Evolutionary conservation across 2,888 invertebrate species (phyloP).

Genomic region (Synanthedon andrenaeformis): DNA sequence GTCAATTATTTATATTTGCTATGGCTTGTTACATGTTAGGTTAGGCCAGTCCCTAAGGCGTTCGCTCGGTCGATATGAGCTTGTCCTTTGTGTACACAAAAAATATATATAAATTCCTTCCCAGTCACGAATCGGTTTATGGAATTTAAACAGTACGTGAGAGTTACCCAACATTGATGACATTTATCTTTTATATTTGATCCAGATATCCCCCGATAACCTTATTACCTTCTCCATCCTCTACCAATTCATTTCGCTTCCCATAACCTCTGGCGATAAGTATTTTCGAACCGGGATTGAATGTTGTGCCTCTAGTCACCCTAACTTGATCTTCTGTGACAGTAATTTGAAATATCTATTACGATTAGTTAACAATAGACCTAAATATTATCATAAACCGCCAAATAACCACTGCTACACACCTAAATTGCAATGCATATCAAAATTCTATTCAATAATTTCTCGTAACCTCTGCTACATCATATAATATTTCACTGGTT

Average conservation of each 20-base stretch:
- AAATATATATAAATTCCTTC: neutral
- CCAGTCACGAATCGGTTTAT: constrained; percentile 12
- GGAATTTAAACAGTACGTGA: neutral
- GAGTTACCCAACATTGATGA: constrained; percentile 1
- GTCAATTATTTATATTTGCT: neutral
- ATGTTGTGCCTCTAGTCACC: constrained; percentile 42
- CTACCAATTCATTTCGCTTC: constrained; percentile 18
- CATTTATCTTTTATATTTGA: constrained; percentile 17
- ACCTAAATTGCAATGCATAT: too few species aligned
- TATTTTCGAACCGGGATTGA: constrained; percentile 49
- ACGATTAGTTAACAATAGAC: constrained; percentile 9
- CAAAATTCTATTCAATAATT: too few species aligned
- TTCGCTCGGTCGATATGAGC: constrained; percentile 1
- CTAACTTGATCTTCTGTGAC: constrained; percentile 55
- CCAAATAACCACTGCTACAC: too few species aligned
- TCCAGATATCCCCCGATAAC: constrained; percentile 12
- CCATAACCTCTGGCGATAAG: constrained; percentile 58
- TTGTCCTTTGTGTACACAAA: constrained; percentile 1
- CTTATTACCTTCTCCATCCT: constrained; percentile 20
- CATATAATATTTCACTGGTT: too few species aligned
- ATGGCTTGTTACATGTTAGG: neutral
- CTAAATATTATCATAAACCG: too few species aligned
- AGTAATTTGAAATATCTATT: constrained; percentile 10
- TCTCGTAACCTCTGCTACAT: too few species aligned
- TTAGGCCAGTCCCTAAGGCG: constrained; percentile 4